Evolutionary conservation across 2,797 vertebrate genomes (phyloP).

Genomic region (Limnodromus scolopaceus): DNA sequence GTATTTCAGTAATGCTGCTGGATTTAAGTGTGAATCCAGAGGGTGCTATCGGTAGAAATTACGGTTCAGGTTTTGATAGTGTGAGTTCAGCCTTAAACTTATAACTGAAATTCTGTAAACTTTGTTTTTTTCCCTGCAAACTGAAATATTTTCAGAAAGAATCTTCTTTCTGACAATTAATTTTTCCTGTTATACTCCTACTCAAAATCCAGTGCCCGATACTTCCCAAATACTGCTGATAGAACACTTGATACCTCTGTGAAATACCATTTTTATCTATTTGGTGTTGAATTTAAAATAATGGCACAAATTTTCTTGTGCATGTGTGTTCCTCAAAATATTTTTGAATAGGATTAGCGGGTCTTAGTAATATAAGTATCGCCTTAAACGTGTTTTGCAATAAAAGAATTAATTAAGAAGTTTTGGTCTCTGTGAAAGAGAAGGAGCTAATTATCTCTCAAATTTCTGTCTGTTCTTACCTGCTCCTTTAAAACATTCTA

Average conservation of each 20-base stretch:
- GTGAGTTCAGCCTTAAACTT: background rate
- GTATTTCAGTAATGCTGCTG: background rate
- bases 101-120: background rate
- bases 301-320: background rate
- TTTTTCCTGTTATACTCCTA: background rate
- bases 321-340: background rate
- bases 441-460: background rate
- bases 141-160: background rate
- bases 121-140: background rate
- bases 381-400: background rate
- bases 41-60: background rate
- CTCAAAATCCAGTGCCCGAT: accelerated
- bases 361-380: background rate
- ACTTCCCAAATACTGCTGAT: background rate
- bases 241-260: background rate
- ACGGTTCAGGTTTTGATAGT: background rate
- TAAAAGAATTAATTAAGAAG: background rate
- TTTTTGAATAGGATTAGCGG: background rate
- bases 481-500: background rate
- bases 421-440: background rate
- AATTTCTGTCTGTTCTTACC: background rate
- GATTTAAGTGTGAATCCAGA: background rate
- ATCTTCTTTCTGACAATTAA: background rate
- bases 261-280: background rate
- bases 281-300: background rate